Base-by-base conservation (phyloP, 2,113 vertebrate genomes). In the Tor tambroides region DNA sequence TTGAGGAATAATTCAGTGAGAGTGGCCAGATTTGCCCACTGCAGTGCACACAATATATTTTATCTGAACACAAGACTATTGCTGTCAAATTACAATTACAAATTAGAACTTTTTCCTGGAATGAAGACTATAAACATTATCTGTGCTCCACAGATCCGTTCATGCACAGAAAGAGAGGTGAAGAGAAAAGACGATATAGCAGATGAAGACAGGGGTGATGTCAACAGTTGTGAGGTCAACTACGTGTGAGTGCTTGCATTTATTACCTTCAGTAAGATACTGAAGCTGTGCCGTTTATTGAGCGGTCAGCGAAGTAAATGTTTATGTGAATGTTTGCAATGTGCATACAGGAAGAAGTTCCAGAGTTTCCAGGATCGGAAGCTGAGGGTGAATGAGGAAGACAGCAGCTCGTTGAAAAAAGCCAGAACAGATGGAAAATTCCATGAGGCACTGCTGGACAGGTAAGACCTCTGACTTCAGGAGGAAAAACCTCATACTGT, bases 331-430 rank as follows among this genome's bases (percentile, higher is more conserved):
- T 51, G 61, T 15, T 32, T 85, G 26, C 56, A n/a, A 49, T 14
- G 26, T 84, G 21, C 59, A 10, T 32, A 83, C 95, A 99, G 98
- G 88, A 99, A 97, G 91, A 99, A 99, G 93, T 99, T 98, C 91
- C 98, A 99, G 94, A 99, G 98, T 92, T 99, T 99, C 92, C 98
- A 99, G 92, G 97, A 99, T 89, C 96, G 96, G 51, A 96, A 96
- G 85, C 96, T 99, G 87, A 95, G 97, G 94, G 92, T 99, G 91
- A 99, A 98, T 88, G 96, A 97, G 93, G 98, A 95, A 86, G 96
- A 97, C 80, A 90, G 94, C 69, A 91, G 93, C 85, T 88, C 90
- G 2, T 94, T 99, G 51, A 98, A 97, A 92, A 97, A 94, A 93
- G 97, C 98, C 91, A 95, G 96, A 84, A 95, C 93, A 43, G 98